These are phyloP conservation scores for Melanocharis versteri DNA, from an alignment of 2,113 vertebrate genomes.

Conservation along the genomic window DNA sequence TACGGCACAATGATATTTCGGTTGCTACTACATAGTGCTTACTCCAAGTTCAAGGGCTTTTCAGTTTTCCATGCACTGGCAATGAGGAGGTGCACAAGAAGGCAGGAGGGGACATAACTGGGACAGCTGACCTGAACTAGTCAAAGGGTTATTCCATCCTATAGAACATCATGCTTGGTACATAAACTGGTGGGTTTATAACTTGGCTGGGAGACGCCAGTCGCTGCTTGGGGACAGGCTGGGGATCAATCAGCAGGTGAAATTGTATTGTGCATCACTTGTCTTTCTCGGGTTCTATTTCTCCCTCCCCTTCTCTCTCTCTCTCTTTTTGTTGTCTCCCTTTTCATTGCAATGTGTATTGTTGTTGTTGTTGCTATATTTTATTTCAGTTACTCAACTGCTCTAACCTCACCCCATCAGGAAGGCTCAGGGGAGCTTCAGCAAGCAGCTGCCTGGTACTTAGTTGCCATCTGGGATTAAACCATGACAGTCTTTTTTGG, in stretches of 20 bases:
- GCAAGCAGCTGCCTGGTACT: background rate
- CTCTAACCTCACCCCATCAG: background rate
- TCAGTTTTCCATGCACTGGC: background rate
- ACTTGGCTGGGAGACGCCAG: background rate
- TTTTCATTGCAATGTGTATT: background rate
- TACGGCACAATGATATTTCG: background rate
- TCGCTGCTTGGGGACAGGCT: background rate
- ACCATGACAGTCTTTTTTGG: background rate
- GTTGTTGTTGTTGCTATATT: background rate
- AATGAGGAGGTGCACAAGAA: background rate
- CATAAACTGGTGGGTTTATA: background rate
- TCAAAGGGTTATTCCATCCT: background rate
- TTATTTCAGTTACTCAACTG: background rate
- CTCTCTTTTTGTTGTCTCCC: background rate
- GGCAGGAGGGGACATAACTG: background rate
- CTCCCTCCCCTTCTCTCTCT: background rate
- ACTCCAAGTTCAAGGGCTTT: background rate
- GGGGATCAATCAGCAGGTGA: background rate
- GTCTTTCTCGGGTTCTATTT: background rate
- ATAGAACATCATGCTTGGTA: accelerated
- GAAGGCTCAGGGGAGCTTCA: background rate
- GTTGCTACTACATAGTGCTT: background rate
- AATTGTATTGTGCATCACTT: background rate
- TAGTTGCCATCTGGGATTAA: accelerated
- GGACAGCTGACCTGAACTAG: background rate